A percentile compares a stretch with the other conserved stretches of the same genome.
Conservation (phyloP, 35 echinoderm and acorn worm species). For the Heliocidaris erythrogramma region DNA sequence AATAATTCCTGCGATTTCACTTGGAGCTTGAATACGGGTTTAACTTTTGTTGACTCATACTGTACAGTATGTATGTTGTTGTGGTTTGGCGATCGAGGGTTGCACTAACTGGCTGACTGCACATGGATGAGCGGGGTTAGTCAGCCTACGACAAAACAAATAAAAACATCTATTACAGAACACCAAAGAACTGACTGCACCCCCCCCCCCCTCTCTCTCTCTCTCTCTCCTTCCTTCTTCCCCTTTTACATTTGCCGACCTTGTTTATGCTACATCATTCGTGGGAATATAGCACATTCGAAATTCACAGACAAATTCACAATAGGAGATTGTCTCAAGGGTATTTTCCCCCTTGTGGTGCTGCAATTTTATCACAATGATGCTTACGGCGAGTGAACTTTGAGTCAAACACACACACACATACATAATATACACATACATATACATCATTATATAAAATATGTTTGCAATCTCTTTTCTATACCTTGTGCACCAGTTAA, state of each 20-base stretch:
- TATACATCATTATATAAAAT: no score
- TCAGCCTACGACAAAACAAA: background rate
- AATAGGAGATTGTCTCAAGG: background rate
- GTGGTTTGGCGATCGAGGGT: background rate
- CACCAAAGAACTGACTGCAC: background rate
- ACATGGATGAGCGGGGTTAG: background rate
- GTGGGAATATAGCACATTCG: background rate
- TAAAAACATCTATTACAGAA: background rate
- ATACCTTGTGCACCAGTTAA: no score
- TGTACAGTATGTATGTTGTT: background rate
- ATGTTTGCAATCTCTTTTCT: no score
- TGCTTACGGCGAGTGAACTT: no score
- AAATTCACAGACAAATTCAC: background rate
- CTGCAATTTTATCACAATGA: background rate
- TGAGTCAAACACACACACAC: no score
- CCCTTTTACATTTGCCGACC: background rate
- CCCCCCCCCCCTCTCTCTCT: background rate
- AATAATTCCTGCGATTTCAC: no score
- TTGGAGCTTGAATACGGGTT: no score
- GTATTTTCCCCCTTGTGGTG: background rate
- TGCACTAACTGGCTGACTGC: background rate
- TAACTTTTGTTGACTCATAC: no score
- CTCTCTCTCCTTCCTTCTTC: no score
- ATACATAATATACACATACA: no score
- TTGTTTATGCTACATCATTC: background rate